Conservation (phyloP, 2,113 vertebrate genomes). For the Megaceryle maxima region DNA sequence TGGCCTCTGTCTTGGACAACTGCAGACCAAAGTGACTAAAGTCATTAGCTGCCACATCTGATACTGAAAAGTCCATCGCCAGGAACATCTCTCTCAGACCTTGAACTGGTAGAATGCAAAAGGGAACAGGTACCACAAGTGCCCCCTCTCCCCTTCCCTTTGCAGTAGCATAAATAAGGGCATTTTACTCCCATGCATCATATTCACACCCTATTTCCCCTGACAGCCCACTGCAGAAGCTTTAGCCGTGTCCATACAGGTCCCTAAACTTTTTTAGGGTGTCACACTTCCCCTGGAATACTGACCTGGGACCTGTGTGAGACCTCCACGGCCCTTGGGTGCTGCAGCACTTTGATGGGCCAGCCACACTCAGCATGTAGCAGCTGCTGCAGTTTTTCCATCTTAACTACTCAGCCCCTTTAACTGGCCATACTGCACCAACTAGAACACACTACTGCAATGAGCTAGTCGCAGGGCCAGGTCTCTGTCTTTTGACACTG, state of each 20-base stretch:
- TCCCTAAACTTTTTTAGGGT: background rate
- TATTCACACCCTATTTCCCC: background rate
- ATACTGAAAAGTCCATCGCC: too few relatives aligned
- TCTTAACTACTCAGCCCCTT: background rate
- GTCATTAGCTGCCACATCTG: too few relatives aligned
- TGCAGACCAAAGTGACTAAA: background rate
- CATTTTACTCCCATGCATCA: background rate
- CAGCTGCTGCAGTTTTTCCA: background rate
- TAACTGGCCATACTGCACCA: background rate
- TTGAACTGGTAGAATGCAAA: background rate
- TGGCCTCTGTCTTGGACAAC: background rate
- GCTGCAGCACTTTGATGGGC: background rate
- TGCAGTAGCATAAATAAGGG: background rate
- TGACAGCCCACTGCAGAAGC: background rate
- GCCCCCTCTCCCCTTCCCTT: background rate
- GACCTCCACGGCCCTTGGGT: fast-evolving
- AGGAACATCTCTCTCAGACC: too few relatives aligned
- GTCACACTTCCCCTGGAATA: background rate
- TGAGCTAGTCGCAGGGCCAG: background rate
- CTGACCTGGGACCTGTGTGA: background rate
- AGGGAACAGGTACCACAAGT: background rate
- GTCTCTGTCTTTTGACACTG: background rate
- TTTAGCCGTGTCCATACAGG: background rate
- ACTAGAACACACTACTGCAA: background rate
- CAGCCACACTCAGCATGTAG: background rate